phyloP scores from a whole-genome alignment of 37 sponge, comb jelly and placozoan genomes.

The Aphrocallistes beatrix region DNA sequence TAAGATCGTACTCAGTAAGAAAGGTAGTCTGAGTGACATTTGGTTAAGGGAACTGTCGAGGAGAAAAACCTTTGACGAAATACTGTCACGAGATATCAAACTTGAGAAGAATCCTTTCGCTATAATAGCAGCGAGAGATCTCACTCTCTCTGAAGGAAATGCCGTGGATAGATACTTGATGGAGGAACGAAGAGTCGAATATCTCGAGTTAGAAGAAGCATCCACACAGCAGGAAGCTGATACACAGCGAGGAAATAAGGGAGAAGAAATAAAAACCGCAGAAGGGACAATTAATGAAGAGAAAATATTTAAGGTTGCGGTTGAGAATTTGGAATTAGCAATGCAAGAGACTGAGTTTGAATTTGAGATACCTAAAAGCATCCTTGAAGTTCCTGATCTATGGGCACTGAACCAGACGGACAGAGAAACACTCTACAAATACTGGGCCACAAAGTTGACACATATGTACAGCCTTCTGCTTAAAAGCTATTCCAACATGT shows the following conservation, averaged over 20 bases:
- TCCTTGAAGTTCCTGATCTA: neutral
- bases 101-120: constrained; percentile 8
- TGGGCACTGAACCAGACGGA: neutral
- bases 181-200: neutral
- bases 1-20: neutral
- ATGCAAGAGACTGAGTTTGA: neutral
- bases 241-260: too few species aligned
- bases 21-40: neutral
- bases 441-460: constrained; percentile 34
- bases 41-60: neutral
- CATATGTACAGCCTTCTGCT: neutral
- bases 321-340: neutral
- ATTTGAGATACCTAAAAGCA: neutral
- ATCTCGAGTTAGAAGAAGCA: neutral
- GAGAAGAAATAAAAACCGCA: too few species aligned
- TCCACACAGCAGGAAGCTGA: too few species aligned
- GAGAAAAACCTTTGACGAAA: neutral
- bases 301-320: neutral
- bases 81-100: neutral
- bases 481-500: constrained; percentile 9
- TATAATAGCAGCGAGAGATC: neutral
- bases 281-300: neutral
- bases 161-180: neutral
- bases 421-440: constrained; percentile 38
- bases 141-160: neutral